These are phyloP conservation scores for Delia radicum DNA, from an alignment of 1,140 invertebrate genomes.

Conservation along the genomic window DNA sequence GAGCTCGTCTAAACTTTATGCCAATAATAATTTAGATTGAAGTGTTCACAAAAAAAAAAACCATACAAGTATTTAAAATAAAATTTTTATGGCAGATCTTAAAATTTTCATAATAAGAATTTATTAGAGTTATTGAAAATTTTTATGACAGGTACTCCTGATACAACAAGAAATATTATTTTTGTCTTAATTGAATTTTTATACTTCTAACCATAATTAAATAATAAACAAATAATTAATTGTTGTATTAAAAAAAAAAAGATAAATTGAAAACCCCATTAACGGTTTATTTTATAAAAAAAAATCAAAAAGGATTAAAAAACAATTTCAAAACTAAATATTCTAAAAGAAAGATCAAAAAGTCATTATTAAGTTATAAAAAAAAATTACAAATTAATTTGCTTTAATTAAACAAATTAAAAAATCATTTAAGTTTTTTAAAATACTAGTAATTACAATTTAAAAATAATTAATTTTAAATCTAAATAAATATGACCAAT, in stretches of 20 bases:
- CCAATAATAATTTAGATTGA: background rate
- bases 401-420: constrained; percentile 6
- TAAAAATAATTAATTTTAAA: background rate
- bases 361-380: background rate
- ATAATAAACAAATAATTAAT: background rate
- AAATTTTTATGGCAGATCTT: too few species aligned
- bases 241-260: background rate
- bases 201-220: background rate
- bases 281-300: background rate
- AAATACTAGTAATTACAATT: constrained; percentile 6
- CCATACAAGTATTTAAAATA: background rate
- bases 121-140: constrained; percentile 16
- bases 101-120: constrained; percentile 4
- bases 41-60: background rate
- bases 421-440: background rate
- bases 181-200: background rate
- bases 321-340: background rate
- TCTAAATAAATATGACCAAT: constrained; percentile 42
- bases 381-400: background rate
- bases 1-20: background rate
- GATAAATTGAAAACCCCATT: background rate
- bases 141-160: constrained; percentile 11
- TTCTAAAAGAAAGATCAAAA: background rate
- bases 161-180: too few species aligned
- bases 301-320: constrained; percentile 19